Evolutionary conservation across 2,113 vertebrate genomes (phyloP), one percentile per base, ranked within the genome.

Genomic region (Acrocephalus arundinaceus): DNA sequence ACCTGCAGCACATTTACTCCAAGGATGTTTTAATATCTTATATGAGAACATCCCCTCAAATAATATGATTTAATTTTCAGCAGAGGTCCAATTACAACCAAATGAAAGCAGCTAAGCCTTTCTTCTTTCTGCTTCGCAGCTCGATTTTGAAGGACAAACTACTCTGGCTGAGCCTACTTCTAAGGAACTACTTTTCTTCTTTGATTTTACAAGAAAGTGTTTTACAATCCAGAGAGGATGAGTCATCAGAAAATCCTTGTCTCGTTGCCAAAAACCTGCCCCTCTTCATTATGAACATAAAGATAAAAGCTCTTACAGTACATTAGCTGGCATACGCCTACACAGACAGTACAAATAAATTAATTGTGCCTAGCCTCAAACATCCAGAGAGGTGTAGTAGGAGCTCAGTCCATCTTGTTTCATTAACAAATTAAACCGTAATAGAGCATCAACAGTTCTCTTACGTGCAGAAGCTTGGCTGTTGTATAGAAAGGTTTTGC

Each of bases 391-490:
- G 94, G 97, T 97, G 96, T 87, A 97, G 95, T 58, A 96, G 95
- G 73, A 96, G 97, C 94, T 95, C 37, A 87, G 97, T 97, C 94
- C 85, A 92, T 97, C 97, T 97, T 97, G 96, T 97, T 98, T 98
- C 97, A 98, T 98, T 98, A 98, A 98, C 97, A 98, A 98, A 98
- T 98, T 97, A 97, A 97, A 97, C 70, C 90, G 68, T 96, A 98
- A 97, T 91, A 96, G 95, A 97, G 94, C 96, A 59, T 54, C 87
- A 67, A 94, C 94, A 83, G 72, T 96, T 95, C 90, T 97, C 95
- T 84, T 93, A 70, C 13, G 52, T 76, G 93, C 58, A 82, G 80
- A 93, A 66, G 90, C 73, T 83, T 58, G 13, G 79, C 77, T 88
- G 58, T 63, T 66, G 57, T 65, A 46, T 66, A 52, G 82, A 79